Conservation (phyloP, 2,888 invertebrate species). For the Mayetiola destructor region DNA sequence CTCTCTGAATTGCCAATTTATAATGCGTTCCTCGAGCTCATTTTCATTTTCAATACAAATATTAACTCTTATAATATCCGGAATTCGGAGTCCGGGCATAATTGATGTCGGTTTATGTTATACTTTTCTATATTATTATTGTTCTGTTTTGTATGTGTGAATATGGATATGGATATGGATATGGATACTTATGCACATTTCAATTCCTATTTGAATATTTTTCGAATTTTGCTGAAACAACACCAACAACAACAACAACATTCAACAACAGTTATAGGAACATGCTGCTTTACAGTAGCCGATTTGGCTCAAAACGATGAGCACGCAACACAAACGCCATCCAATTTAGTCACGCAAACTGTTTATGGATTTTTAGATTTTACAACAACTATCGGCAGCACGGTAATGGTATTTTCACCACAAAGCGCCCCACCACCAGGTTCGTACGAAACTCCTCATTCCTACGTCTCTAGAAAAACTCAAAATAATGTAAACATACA, state of each 20-base stretch:
- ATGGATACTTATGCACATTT: neutral
- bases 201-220: neutral
- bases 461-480: neutral
- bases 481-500: neutral
- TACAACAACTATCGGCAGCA: conserved; percentile 85
- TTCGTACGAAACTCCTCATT: conserved; percentile 27
- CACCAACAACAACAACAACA: neutral
- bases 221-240: neutral
- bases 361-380: conserved; percentile 90
- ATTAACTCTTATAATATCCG: no score
- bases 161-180: no score
- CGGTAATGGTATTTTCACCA: conserved; percentile 88
- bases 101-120: neutral
- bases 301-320: no score
- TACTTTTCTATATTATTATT: neutral
- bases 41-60: no score
- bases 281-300: conserved; percentile 1
- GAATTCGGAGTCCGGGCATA: no score
- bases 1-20: neutral
- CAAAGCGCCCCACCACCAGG: conserved; percentile 63
- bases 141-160: neutral
- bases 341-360: conserved; percentile 61
- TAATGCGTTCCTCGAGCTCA: conserved; percentile 1
- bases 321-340: conserved; percentile 20
- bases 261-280: neutral